These are phyloP conservation scores for Phrynosoma platyrhinos DNA, from an alignment of 2,113 vertebrate genomes.

Conservation along the genomic window DNA sequence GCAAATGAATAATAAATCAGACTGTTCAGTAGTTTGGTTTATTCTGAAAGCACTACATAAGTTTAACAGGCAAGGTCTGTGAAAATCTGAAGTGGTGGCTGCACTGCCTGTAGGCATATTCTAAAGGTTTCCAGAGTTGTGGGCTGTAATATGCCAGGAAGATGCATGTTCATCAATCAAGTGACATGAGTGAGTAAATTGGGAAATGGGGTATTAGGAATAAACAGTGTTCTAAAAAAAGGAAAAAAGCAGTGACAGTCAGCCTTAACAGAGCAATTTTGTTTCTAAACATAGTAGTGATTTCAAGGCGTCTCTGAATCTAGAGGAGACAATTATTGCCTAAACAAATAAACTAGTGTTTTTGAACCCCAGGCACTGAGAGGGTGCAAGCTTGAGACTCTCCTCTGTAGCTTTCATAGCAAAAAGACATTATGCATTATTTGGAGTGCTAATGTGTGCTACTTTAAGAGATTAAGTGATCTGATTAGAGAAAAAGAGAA, in stretches of 20 bases:
- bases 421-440: slow-evolving; percentile 48
- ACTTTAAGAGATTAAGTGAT: slow-evolving; percentile 70
- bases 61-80: slow-evolving; percentile 47
- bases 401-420: slow-evolving; percentile 14
- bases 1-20: slow-evolving; percentile 37
- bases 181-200: slow-evolving; percentile 70
- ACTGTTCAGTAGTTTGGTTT: slow-evolving; percentile 60
- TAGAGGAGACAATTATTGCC: slow-evolving; percentile 81
- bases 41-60: slow-evolving; percentile 54
- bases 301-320: slow-evolving; percentile 77
- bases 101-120: slow-evolving; percentile 50
- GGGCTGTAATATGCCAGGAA: slow-evolving; percentile 56
- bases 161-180: slow-evolving; percentile 73
- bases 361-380: slow-evolving; percentile 69
- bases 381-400: slow-evolving; percentile 56
- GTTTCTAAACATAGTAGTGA: slow-evolving; percentile 87
- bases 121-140: slow-evolving; percentile 65
- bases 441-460: slow-evolving; percentile 66
- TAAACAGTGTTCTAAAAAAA: slow-evolving; percentile 79
- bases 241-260: slow-evolving; percentile 77
- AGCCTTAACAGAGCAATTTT: slow-evolving; percentile 79
- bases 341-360: slow-evolving; percentile 86
- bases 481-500: slow-evolving; percentile 57
- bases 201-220: slow-evolving; percentile 71
- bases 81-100: slow-evolving; percentile 51